These are phyloP conservation scores for Holotrichia oblita DNA, from an alignment of 1,140 invertebrate species.

Conservation along the genomic window DNA sequence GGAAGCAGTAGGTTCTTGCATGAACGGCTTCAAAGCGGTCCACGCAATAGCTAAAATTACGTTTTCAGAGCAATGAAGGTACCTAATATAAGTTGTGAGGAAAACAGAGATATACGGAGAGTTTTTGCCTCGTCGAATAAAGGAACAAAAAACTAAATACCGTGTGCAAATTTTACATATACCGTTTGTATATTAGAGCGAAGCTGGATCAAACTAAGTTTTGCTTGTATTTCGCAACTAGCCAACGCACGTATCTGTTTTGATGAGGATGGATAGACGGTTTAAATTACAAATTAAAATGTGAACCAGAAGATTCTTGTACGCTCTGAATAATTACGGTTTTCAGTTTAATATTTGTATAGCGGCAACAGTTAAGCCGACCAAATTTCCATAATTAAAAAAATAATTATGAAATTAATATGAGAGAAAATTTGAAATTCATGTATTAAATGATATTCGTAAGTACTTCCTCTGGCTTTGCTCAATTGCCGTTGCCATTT, in stretches of 20 bases:
- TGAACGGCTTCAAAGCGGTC: background rate
- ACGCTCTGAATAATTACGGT: too few species aligned
- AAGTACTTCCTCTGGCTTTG: too few species aligned
- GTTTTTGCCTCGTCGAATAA: background rate
- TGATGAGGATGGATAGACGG: background rate
- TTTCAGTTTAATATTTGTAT: too few species aligned
- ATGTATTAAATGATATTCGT: too few species aligned
- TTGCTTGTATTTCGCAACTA: background rate
- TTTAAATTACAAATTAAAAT: background rate
- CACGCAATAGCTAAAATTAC: slow-evolving; percentile 11
- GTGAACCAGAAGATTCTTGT: background rate
- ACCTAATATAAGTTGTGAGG: background rate
- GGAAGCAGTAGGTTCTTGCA: background rate
- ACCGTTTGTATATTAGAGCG: background rate
- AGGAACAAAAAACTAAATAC: background rate
- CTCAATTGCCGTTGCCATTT: too few species aligned
- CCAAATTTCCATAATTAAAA: too few species aligned
- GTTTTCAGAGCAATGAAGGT: background rate
- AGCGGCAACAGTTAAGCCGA: too few species aligned
- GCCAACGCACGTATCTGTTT: background rate
- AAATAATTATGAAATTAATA: too few species aligned
- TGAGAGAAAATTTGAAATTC: too few species aligned
- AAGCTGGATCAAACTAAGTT: background rate
- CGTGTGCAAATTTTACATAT: background rate
- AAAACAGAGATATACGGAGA: background rate